Evolutionary conservation across 2,888 invertebrate species (phyloP), one percentile per base, ranked within the genome.

Genomic region (Rhingia rostrata): DNA sequence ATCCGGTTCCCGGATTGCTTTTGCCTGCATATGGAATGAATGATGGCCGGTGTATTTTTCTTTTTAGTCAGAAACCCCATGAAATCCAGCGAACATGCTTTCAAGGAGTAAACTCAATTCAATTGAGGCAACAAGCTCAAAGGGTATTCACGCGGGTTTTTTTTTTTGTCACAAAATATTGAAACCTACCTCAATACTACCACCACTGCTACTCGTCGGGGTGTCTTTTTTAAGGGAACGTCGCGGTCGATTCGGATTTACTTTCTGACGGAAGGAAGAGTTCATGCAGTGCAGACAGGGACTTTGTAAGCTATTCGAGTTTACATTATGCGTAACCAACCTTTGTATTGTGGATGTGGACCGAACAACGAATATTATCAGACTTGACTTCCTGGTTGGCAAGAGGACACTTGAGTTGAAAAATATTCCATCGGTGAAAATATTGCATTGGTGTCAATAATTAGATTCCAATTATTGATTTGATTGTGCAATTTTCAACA

Each of bases 1-100:
- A 47, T 78, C 66, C 61, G 66, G 54, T 45, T 32, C 3, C 33
- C 22, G 10, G 49, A 22, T 22, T 2, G 22, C 22, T 33, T 54
- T n/a, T 3, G 33, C 33, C 12, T 12, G 33, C 6, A 32, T 12
- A 60, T 54, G 45, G 45, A 30, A 39, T 56, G 54, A 61, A 53
- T 54, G 60, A 49, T 73, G 51, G 12, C 7, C 22, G 33, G 37
- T 73, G 66, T 72, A 79, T 60, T 66, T 79, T 72, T 66, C 60
- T 39, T 51, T 79, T 66, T 63, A 66, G 12, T 60, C 43, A 49
- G 35, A 41, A 47, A 35, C 60, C 33, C 49, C 58, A n/a, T 30
- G 32, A 78, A 47, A 35, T 53, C 33, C 41, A 64, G 14, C 14
- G 32, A 78, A 47, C 35, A 35, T 30, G 47, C 47, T 60, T 49